phyloP scores from a whole-genome alignment of 2,113 vertebrate species.

The Silurus asotus region DNA sequence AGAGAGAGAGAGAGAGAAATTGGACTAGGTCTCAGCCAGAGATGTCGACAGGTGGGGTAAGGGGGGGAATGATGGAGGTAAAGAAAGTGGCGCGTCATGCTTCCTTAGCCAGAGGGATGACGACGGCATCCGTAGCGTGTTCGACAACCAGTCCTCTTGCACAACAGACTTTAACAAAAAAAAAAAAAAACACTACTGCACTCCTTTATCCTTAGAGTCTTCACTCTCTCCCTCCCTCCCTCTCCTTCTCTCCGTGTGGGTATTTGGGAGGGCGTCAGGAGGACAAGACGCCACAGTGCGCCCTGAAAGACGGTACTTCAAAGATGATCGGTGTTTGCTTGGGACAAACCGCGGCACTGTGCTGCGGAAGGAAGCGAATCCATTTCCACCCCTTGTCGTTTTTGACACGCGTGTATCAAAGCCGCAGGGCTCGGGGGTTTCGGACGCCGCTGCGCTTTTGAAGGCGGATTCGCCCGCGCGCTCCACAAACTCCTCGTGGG shows the following conservation, averaged over 20 bases:
- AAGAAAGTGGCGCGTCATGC: neutral
- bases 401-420: constrained; percentile 38
- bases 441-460: constrained; percentile 1
- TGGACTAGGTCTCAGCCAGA: neutral
- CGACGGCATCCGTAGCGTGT: constrained; percentile 6
- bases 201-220: neutral
- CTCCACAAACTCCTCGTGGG: neutral
- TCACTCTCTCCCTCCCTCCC: neutral
- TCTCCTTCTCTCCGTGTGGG: neutral
- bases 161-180: neutral
- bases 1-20: neutral
- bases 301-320: constrained; percentile 27
- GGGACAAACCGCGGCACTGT: constrained; percentile 25
- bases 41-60: neutral
- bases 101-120: constrained; percentile 29
- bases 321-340: constrained; percentile 44
- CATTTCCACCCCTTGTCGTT: constrained; percentile 11
- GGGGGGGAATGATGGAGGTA: neutral
- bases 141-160: constrained; percentile 25
- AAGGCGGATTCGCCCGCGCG: constrained; percentile 8
- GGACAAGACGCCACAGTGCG: neutral
- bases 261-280: neutral
- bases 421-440: neutral
- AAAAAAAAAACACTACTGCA: neutral
- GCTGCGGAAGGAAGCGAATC: constrained; percentile 9